Conservation (phyloP, 2,888 invertebrate genomes). For the Andrena camellia region DNA sequence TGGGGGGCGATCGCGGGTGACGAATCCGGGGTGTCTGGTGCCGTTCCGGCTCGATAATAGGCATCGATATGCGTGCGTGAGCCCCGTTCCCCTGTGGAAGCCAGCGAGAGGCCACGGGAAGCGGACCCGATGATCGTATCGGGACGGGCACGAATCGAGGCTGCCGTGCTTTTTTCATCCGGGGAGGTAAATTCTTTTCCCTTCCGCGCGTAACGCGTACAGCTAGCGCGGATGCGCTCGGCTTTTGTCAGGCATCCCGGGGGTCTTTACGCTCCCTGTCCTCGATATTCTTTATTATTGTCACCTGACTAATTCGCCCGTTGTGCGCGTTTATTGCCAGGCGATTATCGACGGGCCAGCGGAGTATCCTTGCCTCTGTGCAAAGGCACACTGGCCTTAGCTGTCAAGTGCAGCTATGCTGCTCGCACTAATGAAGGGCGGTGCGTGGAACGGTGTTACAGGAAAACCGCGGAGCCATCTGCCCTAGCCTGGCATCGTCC, state of each 20-base stretch:
- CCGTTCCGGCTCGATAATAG: slow-evolving; percentile 29
- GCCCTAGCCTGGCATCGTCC: slow-evolving; percentile 61
- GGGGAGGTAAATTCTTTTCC: slow-evolving; percentile 54
- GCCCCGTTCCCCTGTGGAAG: background rate
- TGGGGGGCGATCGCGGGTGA: slow-evolving; percentile 63
- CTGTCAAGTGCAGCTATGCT: slow-evolving; percentile 75
- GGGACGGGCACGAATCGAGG: slow-evolving; percentile 45
- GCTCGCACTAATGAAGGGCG: slow-evolving; percentile 71
- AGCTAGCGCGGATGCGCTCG: background rate
- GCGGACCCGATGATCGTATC: slow-evolving; percentile 58
- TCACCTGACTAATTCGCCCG: slow-evolving; percentile 21
- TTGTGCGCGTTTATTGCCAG: slow-evolving; percentile 57
- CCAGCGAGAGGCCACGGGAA: slow-evolving; percentile 43
- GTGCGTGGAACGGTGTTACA: slow-evolving; percentile 67
- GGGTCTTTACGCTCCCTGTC: background rate
- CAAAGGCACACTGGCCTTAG: slow-evolving; percentile 72
- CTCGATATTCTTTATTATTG: background rate
- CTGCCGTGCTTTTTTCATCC: slow-evolving; percentile 53
- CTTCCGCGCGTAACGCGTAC: slow-evolving; percentile 19
- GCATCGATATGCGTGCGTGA: background rate
- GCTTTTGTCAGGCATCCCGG: slow-evolving; percentile 8
- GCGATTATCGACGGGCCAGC: slow-evolving; percentile 57
- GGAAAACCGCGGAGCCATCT: slow-evolving; percentile 69
- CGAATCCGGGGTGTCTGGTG: slow-evolving; percentile 13
- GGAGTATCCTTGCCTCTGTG: slow-evolving; percentile 70